Conservation (phyloP, 2,113 vertebrate species). For the Circaetus cinerascens region DNA sequence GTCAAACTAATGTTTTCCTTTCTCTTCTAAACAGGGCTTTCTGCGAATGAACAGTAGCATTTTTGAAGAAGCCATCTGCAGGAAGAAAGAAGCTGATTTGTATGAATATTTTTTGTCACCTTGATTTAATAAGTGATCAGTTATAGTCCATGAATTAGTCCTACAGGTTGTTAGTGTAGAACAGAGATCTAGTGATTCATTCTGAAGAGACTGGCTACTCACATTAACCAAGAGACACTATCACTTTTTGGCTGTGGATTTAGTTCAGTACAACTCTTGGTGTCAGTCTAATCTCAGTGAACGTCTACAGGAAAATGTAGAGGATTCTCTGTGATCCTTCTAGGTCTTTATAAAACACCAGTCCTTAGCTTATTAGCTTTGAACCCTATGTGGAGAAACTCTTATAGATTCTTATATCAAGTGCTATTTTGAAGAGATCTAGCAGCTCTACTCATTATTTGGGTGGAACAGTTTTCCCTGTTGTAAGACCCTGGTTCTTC, state of each 20-base stretch:
- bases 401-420: neutral
- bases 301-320: neutral
- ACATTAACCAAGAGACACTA: neutral
- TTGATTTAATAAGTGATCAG: neutral
- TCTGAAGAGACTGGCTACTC: neutral
- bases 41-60: neutral
- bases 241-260: neutral
- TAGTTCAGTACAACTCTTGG: slow-evolving; percentile 55
- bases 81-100: neutral
- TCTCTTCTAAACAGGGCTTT: neutral
- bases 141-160: neutral
- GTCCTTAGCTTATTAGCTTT: neutral
- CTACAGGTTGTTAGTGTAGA: neutral
- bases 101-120: neutral
- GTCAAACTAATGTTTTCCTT: neutral
- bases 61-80: neutral
- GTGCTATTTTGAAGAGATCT: neutral
- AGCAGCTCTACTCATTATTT: neutral
- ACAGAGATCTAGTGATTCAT: neutral
- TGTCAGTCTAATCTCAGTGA: slow-evolving; percentile 62
- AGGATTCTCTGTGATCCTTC: neutral
- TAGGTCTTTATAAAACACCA: neutral
- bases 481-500: neutral
- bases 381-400: neutral
- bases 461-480: neutral